Conservation (phyloP, 2,888 invertebrate species). For the Athalia rosae region DNA sequence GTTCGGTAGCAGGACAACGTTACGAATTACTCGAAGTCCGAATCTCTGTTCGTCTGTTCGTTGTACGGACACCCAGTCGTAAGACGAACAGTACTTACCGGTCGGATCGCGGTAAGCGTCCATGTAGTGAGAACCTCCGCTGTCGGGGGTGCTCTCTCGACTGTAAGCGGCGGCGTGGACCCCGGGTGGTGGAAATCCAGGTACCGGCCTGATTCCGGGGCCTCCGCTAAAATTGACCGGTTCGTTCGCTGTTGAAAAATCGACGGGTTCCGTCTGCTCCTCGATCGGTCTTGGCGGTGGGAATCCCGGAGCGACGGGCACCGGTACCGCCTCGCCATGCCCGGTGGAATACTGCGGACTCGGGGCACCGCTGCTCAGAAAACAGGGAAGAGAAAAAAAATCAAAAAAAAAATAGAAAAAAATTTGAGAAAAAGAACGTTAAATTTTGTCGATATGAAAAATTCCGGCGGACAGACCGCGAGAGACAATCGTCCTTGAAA, state of each 20-base stretch:
- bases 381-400: constrained; percentile 44
- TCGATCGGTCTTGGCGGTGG: constrained; percentile 77
- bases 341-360: constrained; percentile 78
- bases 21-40: too few species aligned
- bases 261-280: constrained; percentile 83
- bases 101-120: constrained; percentile 91
- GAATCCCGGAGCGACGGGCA: constrained; percentile 76
- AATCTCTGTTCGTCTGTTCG: too few species aligned
- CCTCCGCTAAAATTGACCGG: constrained; percentile 78
- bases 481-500: constrained; percentile 8
- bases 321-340: constrained; percentile 75
- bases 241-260: constrained; percentile 81
- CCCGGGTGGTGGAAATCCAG: constrained; percentile 79
- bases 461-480: too few species aligned
- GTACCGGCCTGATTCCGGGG: constrained; percentile 76
- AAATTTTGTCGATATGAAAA: too few species aligned
- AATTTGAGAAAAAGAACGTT: constrained; percentile 4
- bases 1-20: too few species aligned
- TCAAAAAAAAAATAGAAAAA: constrained; percentile 15
- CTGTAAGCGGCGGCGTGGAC: constrained; percentile 79
- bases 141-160: constrained; percentile 92
- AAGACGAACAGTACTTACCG: too few species aligned
- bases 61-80: too few species aligned
- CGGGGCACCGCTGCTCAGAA: constrained; percentile 74
- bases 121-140: constrained; percentile 91